Evolutionary conservation across 2,888 invertebrate species (phyloP).

Genomic region (Lordiphosa fenestrarum): DNA sequence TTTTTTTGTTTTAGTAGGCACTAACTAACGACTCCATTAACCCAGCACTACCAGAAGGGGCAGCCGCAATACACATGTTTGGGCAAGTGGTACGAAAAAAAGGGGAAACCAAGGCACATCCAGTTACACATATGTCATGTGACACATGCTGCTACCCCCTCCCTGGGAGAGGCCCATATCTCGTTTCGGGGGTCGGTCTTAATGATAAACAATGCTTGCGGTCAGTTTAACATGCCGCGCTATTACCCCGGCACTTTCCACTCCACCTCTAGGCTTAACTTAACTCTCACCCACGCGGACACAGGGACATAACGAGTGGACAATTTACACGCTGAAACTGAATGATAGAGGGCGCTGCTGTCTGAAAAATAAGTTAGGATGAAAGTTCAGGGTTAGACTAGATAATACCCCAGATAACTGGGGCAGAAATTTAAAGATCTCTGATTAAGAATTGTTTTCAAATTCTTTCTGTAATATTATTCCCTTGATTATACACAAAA

Average conservation of each 20-base stretch:
- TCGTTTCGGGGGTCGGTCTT: conserved; percentile 47
- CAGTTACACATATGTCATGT: conserved; percentile 59
- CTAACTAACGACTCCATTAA: conserved; percentile 62
- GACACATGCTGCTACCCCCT: conserved; percentile 43
- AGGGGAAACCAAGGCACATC: conserved; percentile 23
- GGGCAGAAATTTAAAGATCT: too few relatives aligned
- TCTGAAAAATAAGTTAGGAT: conserved; percentile 14
- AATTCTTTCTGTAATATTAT: too few relatives aligned
- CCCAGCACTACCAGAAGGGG: conserved; percentile 12
- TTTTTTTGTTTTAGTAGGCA: conserved; percentile 35
- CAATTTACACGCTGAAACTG: conserved; percentile 74
- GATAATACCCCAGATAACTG: conserved; percentile 21
- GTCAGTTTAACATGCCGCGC: conserved; percentile 77
- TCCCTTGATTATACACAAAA: too few relatives aligned
- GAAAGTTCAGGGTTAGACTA: conserved; percentile 18
- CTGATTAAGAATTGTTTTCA: too few relatives aligned
- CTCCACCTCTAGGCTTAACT: conserved; percentile 7
- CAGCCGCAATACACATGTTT: conserved; percentile 51
- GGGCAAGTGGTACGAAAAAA: conserved; percentile 9
- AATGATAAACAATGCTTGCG: conserved; percentile 78
- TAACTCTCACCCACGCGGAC: not conserved
- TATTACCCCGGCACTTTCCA: conserved; percentile 53
- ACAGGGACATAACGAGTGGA: conserved; percentile 62
- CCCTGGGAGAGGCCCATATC: conserved; percentile 8
- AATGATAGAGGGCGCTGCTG: conserved; percentile 38